These are phyloP conservation scores for Clarias magur DNA, from an alignment of 2,113 vertebrate genomes.

Conservation along the genomic window DNA sequence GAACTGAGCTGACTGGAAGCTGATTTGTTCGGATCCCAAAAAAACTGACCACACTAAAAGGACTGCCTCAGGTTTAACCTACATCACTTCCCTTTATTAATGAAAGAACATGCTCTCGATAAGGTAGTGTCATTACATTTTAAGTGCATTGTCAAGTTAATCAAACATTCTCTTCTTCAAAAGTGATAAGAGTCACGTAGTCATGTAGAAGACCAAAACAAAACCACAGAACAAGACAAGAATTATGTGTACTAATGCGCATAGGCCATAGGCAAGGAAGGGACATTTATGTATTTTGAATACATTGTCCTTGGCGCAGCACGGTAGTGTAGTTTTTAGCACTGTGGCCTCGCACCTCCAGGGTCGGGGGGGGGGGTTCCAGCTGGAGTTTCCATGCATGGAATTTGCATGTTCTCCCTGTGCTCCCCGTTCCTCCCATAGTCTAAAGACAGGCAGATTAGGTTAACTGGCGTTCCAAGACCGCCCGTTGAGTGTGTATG, in stretches of 20 bases:
- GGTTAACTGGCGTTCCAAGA: no score
- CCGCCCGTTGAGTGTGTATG: no score
- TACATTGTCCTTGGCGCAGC: background rate
- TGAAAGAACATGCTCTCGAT: background rate
- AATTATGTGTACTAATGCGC: background rate
- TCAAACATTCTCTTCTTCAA: background rate
- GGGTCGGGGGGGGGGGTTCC: no score
- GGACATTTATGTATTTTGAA: background rate
- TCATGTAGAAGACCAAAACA: background rate
- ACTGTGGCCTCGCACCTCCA: no score
- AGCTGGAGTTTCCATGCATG: no score
- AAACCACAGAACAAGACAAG: background rate
- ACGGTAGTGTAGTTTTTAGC: no score
- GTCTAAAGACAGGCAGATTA: no score
- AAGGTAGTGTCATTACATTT: background rate
- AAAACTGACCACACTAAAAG: background rate
- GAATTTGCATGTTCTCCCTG: no score
- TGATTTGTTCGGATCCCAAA: background rate
- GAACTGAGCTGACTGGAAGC: background rate
- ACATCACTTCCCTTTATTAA: background rate
- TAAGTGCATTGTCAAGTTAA: background rate
- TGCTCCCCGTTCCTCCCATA: no score
- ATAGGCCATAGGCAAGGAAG: background rate
- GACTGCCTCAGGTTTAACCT: conserved; percentile 9
- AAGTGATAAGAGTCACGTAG: background rate